Evolutionary conservation across 2,113 vertebrate genomes (phyloP).

Genomic region (Xiphophorus maculatus): DNA sequence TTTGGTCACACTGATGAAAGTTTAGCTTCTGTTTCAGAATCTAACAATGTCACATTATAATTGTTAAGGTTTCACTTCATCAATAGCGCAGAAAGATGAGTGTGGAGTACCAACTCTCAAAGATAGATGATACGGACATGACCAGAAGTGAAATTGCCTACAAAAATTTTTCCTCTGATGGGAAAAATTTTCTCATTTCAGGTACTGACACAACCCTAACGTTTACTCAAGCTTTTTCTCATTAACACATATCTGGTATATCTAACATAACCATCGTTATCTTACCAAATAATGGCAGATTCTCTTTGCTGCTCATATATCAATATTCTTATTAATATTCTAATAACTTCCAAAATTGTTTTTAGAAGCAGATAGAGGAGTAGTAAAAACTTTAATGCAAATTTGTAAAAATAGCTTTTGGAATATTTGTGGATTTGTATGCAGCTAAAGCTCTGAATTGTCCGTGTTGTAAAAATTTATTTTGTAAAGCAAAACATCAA

Average conservation of each 20-base stretch:
- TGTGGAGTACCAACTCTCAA: conserved; percentile 32
- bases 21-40: background rate
- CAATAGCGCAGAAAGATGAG: conserved; percentile 41
- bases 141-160: conserved; percentile 49
- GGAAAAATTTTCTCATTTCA: conserved; percentile 24
- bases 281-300: background rate
- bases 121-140: conserved; percentile 22
- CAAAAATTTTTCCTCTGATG: conserved; percentile 9
- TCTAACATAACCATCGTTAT: background rate
- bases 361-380: background rate
- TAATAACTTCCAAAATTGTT: background rate
- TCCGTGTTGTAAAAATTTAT: background rate
- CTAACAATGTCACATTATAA: background rate
- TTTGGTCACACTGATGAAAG: background rate
- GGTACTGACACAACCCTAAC: conserved; percentile 38
- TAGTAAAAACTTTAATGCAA: background rate
- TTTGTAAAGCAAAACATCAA: no score
- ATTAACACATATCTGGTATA: background rate
- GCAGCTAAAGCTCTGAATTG: background rate
- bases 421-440: background rate
- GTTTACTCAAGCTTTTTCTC: background rate
- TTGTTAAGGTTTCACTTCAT: background rate
- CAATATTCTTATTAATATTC: no score
- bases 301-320: no score
- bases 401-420: background rate